These are phyloP conservation scores for Lates japonicus DNA, from an alignment of 2,797 vertebrate species.

Conservation along the genomic window DNA sequence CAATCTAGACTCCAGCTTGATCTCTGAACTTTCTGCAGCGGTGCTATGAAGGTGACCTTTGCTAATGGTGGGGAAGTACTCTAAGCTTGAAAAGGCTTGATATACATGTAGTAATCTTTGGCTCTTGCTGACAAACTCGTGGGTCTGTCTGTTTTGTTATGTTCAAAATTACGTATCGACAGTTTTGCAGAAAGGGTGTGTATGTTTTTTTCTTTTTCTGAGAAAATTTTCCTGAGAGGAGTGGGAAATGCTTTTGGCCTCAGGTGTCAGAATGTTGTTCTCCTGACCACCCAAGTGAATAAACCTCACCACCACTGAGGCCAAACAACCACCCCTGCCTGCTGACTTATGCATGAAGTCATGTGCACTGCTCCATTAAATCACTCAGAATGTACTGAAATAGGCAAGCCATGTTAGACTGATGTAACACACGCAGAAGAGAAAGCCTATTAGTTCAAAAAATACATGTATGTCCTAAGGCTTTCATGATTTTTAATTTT, in stretches of 20 bases:
- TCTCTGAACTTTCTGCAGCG: slow-evolving; percentile 58
- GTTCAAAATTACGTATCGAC: too few relatives aligned
- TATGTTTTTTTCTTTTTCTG: neutral
- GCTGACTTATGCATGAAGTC: slow-evolving; percentile 1
- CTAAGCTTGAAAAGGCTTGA: slow-evolving; percentile 50
- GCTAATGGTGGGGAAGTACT: slow-evolving; percentile 18
- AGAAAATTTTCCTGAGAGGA: slow-evolving; percentile 3
- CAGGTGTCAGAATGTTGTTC: slow-evolving; percentile 51
- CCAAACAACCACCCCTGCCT: slow-evolving; percentile 8
- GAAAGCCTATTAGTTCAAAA: neutral
- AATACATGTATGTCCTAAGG: slow-evolving; percentile 1
- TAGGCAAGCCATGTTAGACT: neutral
- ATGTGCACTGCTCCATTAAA: slow-evolving; percentile 12
- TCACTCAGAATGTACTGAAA: slow-evolving; percentile 12
- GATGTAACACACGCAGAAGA: neutral
- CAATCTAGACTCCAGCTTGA: slow-evolving; percentile 63
- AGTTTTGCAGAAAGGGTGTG: neutral
- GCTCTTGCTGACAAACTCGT: slow-evolving; percentile 33
- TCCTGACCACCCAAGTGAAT: slow-evolving; percentile 10
- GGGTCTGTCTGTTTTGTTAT: too few relatives aligned
- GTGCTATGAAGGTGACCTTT: slow-evolving; percentile 73
- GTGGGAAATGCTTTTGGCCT: slow-evolving; percentile 6
- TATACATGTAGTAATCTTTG: slow-evolving; percentile 23
- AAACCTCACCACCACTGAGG: slow-evolving; percentile 20
- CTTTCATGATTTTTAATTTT: slow-evolving; percentile 5